A percentile compares a stretch with the other conserved stretches of the same genome.
Evolutionary conservation across 2,113 vertebrate genomes (phyloP).

Genomic region (Catagonus wagneri): DNA sequence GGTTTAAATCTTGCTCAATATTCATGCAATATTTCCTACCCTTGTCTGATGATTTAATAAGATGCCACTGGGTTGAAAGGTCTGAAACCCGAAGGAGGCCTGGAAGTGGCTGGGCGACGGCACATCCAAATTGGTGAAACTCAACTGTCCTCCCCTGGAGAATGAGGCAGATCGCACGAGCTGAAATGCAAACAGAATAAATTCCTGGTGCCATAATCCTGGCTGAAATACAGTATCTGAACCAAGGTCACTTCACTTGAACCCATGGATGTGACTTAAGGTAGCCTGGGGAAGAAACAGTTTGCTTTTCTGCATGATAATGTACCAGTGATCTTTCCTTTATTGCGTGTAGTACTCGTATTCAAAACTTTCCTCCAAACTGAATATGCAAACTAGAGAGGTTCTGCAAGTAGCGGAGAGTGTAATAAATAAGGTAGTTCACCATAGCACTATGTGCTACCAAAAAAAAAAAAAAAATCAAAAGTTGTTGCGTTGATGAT

Average conservation of each 20-base stretch:
- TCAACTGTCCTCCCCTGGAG: conserved; percentile 85
- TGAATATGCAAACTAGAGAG: background rate
- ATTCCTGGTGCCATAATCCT: background rate
- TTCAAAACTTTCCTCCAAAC: background rate
- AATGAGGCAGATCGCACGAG: conserved; percentile 87
- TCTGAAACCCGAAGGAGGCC: conserved; percentile 89
- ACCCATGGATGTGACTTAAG: background rate
- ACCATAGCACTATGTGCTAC: accelerated
- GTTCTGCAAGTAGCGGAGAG: background rate
- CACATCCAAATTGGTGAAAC: conserved; percentile 73
- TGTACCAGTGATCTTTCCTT: background rate
- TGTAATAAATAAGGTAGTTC: accelerated
- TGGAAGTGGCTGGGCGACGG: conserved; percentile 83
- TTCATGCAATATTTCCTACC: conserved; percentile 79
- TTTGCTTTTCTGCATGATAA: background rate
- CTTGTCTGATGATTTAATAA: conserved; percentile 82
- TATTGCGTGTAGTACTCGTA: background rate
- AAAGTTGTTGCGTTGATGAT: background rate
- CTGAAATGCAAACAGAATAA: conserved; percentile 79
- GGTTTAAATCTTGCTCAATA: background rate
- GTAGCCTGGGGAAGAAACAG: background rate
- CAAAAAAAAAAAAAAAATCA: background rate
- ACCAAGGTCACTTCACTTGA: background rate
- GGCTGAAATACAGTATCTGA: background rate
- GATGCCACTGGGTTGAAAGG: conserved; percentile 79